Base-by-base conservation (phyloP, 2,888 invertebrate genomes). In the Tipula lateralis region DNA sequence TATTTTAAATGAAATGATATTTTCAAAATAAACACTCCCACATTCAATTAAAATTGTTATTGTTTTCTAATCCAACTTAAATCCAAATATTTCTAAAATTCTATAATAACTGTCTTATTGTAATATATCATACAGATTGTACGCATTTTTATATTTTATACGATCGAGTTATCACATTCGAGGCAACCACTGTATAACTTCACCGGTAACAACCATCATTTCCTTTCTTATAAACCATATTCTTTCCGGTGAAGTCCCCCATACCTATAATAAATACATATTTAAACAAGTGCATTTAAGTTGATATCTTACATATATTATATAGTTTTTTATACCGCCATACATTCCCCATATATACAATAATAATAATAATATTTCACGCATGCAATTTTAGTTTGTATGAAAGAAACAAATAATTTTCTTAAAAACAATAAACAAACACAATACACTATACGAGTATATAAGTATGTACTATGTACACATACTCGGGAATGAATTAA, bases 401-500 rank as follows among this genome's bases (percentile, higher is more conserved):
- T 24, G 24, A 66, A 66, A 66, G 0, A 66, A 66, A 9, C 7
- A 66, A 66, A 12, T 66, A 66, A 24, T 24, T 66, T 66, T 66
- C 66, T 66, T 66, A 66, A 66, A 66, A 66, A 66, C 66, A 66
- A 66, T 66, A 66, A 66, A 66, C 24, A 66, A 24, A 66, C 24
- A 50, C 16, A 24, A 66, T 24, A 66, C 50, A 50, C 50, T n/a
- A n/a, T n/a, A 50, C 66, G 66, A 6, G 24, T 24, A 66, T 9
- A 24, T 24, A n/a, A n/a, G n/a, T n/a, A 24, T 9, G 12, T 66
- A 13, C 13, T 66, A 66, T 24, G 3, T 66, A 24, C 3, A 2
- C 1, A 6, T 66, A 24, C 24, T 66, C 24, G 1, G 24, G 66
- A 66, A n/a, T n/a, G n/a, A n/a, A 66, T 66, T 66, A 66, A 66